phyloP scores from a whole-genome alignment of 92 coral and sea anemone genomes.

The Anthopleura xanthogrammica region DNA sequence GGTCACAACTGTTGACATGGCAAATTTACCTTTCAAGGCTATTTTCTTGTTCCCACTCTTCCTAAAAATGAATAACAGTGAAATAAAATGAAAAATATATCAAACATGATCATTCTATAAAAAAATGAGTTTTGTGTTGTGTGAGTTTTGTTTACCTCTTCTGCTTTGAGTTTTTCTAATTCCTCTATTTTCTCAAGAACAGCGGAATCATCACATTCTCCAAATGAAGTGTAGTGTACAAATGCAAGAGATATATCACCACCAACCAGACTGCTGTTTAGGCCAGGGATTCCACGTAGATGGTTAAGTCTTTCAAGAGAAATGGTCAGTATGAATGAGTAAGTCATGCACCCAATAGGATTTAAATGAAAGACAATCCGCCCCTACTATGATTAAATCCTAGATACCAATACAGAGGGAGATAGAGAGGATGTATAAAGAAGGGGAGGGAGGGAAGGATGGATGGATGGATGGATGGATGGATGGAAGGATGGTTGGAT shows the following conservation, averaged over 20 bases:
- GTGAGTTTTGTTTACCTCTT: constrained; percentile 19
- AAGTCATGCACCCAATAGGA: not conserved
- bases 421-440: no score
- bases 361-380: no score
- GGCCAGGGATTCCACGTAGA: constrained; percentile 76
- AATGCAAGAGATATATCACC: constrained; percentile 86
- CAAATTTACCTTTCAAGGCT: constrained; percentile 61
- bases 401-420: no score
- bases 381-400: no score
- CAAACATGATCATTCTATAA: not conserved
- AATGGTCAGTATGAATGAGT: not conserved
- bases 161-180: constrained; percentile 36
- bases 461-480: no score
- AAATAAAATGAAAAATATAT: not conserved
- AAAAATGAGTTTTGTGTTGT: no score
- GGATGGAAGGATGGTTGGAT: no score
- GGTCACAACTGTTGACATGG: no score
- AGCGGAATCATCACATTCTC: constrained; percentile 63
- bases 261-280: constrained; percentile 72
- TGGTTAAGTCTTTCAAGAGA: constrained; percentile 58
- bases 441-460: no score
- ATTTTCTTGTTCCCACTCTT: constrained; percentile 43
- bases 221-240: constrained; percentile 74
- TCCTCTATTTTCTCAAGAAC: constrained; percentile 60
- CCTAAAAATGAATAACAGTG: constrained; percentile 30